Evolutionary conservation across 2,888 invertebrate genomes (phyloP).

Genomic region (Sylvicola cinctus): DNA sequence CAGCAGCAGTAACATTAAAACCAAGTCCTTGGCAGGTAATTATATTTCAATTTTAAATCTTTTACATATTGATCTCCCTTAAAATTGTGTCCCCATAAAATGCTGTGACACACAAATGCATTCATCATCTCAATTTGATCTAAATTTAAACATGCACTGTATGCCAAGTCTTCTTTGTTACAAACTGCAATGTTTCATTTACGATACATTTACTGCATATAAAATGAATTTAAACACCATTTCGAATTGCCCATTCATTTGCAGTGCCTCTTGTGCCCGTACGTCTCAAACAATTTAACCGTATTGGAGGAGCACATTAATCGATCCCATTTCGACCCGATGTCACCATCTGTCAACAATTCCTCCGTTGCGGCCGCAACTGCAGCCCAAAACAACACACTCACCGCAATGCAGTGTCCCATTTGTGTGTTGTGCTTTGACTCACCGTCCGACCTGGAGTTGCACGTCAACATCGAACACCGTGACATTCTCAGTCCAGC

Average conservation of each 20-base stretch:
- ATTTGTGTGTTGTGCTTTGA: slow-evolving; percentile 53
- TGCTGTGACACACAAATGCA: background rate
- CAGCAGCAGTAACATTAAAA: slow-evolving; percentile 6
- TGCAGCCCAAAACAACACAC: slow-evolving; percentile 27
- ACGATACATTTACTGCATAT: too few species aligned
- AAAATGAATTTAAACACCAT: too few species aligned
- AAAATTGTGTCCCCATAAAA: too few species aligned
- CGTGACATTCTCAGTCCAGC: slow-evolving; percentile 16
- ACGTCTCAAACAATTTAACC: slow-evolving; percentile 48
- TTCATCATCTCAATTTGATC: background rate
- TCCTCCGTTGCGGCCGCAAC: slow-evolving; percentile 12
- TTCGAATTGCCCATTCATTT: too few species aligned
- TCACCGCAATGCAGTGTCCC: slow-evolving; percentile 47
- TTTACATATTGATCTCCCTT: background rate
- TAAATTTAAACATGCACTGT: background rate
- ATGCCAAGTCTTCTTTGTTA: background rate
- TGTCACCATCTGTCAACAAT: slow-evolving; percentile 21
- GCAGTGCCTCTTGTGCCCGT: slow-evolving; percentile 59
- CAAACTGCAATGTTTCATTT: slow-evolving; percentile 5
- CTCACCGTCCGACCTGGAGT: slow-evolving; percentile 55
- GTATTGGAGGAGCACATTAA: slow-evolving; percentile 68
- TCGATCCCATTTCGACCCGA: slow-evolving; percentile 46
- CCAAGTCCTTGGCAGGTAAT: slow-evolving; percentile 9
- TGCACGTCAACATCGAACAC: slow-evolving; percentile 72
- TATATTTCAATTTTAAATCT: background rate